phyloP scores from a whole-genome alignment of 2,888 invertebrate genomes.

The Drosophila dives region DNA sequence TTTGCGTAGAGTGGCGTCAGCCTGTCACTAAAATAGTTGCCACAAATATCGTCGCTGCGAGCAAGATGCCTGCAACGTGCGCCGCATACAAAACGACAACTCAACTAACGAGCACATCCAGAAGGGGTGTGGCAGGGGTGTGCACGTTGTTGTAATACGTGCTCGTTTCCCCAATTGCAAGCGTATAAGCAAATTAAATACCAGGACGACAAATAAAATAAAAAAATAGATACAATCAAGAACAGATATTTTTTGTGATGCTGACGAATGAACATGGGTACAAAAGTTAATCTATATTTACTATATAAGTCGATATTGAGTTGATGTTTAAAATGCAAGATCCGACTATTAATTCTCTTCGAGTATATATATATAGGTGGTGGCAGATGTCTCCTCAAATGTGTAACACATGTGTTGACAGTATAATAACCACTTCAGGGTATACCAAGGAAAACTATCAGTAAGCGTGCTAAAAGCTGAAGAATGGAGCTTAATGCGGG shows the following conservation, averaged over 20 bases:
- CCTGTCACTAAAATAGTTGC: conserved; percentile 71
- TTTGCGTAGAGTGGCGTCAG: conserved; percentile 44
- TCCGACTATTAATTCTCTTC: neutral
- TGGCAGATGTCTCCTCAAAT: neutral
- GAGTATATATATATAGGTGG: neutral
- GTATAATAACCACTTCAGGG: neutral
- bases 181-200: conserved; percentile 33
- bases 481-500: conserved; percentile 35
- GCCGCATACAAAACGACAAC: conserved; percentile 47
- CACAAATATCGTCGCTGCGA: conserved; percentile 34
- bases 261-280: neutral
- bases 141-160: conserved; percentile 6
- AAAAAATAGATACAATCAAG: neutral
- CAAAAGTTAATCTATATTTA: neutral
- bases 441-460: neutral
- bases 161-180: conserved; percentile 15
- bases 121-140: neutral
- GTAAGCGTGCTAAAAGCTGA: conserved; percentile 24
- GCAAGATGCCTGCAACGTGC: conserved; percentile 56
- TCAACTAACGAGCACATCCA: conserved; percentile 27
- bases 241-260: neutral
- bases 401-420: neutral
- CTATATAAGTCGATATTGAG: neutral
- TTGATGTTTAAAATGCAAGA: neutral
- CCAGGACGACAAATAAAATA: neutral